These are phyloP conservation scores for Eurypyga helias DNA, from an alignment of 2,113 vertebrate genomes.

Conservation along the genomic window DNA sequence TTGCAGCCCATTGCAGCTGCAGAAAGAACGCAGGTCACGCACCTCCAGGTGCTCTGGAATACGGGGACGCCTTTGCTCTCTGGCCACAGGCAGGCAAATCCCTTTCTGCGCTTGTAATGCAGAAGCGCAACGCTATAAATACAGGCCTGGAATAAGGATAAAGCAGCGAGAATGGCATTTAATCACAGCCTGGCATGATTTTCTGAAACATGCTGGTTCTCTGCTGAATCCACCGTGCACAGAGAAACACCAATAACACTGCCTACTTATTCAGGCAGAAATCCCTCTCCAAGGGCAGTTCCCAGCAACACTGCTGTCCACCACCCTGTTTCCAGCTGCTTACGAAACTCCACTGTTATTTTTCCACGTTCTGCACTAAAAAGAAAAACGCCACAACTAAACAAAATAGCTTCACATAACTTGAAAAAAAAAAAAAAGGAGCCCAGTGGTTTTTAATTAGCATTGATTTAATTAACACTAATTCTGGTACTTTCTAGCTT, in stretches of 20 bases:
- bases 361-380: background rate
- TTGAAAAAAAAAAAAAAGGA: background rate
- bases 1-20: rapidly evolving
- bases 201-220: background rate
- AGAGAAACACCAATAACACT: background rate
- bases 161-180: background rate
- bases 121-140: background rate
- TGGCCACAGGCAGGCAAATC: background rate
- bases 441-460: background rate
- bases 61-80: background rate
- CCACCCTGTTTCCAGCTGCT: background rate
- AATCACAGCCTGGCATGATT: background rate
- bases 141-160: background rate
- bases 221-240: background rate
- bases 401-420: background rate
- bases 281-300: background rate
- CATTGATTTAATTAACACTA: background rate
- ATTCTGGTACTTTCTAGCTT: background rate
- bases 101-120: background rate
- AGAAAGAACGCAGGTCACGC: rapidly evolving
- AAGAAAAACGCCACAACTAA: background rate
- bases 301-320: background rate
- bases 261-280: background rate
- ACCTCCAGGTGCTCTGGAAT: background rate
- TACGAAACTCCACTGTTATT: background rate